phyloP scores from a whole-genome alignment of 2,888 invertebrate species.

The Sialis fuliginosa region DNA sequence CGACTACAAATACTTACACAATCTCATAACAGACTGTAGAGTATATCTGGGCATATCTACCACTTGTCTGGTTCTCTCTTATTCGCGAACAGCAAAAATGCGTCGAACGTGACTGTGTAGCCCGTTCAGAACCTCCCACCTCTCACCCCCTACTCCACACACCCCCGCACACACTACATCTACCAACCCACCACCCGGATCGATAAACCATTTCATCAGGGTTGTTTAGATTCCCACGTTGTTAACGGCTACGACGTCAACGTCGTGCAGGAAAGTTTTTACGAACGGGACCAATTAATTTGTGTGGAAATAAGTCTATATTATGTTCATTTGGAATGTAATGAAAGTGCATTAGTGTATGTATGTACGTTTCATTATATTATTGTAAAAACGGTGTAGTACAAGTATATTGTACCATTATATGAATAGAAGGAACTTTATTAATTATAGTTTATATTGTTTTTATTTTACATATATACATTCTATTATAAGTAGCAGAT shows the following conservation, averaged over 20 bases:
- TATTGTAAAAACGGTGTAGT: too few relatives aligned
- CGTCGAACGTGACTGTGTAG: constrained; percentile 1
- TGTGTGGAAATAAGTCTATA: too few relatives aligned
- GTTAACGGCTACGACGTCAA: constrained; percentile 3
- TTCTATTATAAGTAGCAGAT: too few relatives aligned
- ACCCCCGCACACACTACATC: neutral
- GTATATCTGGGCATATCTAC: neutral
- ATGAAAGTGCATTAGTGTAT: too few relatives aligned
- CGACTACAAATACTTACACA: neutral
- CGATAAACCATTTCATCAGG: constrained; percentile 9
- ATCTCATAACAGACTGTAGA: neutral
- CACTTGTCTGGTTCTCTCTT: constrained; percentile 2
- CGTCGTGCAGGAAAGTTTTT: too few relatives aligned
- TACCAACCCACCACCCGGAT: constrained; percentile 4
- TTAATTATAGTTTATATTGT: too few relatives aligned
- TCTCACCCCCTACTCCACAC: neutral
- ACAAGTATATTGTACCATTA: too few relatives aligned
- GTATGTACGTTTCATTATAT: too few relatives aligned
- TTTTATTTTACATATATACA: too few relatives aligned
- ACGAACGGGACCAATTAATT: too few relatives aligned
- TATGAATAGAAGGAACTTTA: too few relatives aligned
- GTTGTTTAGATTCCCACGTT: constrained; percentile 8
- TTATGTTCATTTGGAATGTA: too few relatives aligned
- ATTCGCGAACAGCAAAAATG: constrained; percentile 2
- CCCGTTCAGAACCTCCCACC: neutral